Evolutionary conservation across 2,888 invertebrate species (phyloP), one percentile per base, ranked within the genome.

Genomic region (Tetragonula carbonaria): DNA sequence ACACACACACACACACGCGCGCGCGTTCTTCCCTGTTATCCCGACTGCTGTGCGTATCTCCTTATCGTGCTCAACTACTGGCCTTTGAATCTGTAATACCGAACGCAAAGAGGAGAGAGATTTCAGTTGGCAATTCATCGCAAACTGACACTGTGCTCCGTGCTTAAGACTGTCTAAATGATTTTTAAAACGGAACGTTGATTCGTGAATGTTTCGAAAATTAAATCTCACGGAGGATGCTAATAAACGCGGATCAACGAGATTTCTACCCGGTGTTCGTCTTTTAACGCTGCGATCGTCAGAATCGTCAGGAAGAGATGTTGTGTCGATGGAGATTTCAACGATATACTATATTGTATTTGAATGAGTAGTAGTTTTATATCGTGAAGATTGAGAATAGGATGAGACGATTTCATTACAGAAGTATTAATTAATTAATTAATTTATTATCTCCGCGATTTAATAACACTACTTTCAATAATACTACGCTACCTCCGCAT

Each of bases 61-160:
- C 84, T 81, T 84, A 84, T 86, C 86, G 67, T 16, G 18, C 28
- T 59, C 74, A 74, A 82, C 79, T 85, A 82, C 85, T 59, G 78
- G 74, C 45, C 74, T 50, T 73, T 70, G 23, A 55, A 65, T 78
- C 73, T 55, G 50, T 13, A 33, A 66, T 63, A n/a, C 21, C 62
- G 16, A 50, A 70, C 28, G 18, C 18, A 23, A 51, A 53, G 51
- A n/a, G 45, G 4, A n/a, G 8, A 14, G 33, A 55, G 33, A 18
- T 51, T 55, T 13, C 65, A 65, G 16, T 74, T 28, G 51, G n/a
- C 11, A 33, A n/a, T 65, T 53, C 53, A 65, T 74, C 53, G 11
- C 51, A 11, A 62, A 59, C 18, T 14, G 50, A 45, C 38, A 38
- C 73, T 28, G 8, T 2, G 23, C 23, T 4, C 23, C 18, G 14